These are phyloP conservation scores for Pammene aurita DNA, from an alignment of 2,888 invertebrate species.

Conservation along the genomic window DNA sequence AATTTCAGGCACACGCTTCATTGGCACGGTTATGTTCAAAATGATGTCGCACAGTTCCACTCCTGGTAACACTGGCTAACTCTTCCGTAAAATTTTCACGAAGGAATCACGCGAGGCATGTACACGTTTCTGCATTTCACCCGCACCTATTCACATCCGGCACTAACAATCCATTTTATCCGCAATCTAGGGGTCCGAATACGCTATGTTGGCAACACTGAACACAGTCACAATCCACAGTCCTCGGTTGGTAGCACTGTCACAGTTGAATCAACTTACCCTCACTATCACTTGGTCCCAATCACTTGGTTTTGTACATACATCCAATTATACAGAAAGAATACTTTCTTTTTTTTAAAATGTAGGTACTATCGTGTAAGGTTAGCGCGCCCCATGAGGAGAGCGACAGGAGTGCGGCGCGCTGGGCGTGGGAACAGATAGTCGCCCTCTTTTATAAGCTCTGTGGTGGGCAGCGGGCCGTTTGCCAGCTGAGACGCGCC, in stretches of 20 bases:
- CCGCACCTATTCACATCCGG: slow-evolving; percentile 29
- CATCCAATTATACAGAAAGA: slow-evolving; percentile 56
- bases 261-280: slow-evolving; percentile 73
- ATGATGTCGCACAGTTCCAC: slow-evolving; percentile 36
- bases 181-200: slow-evolving; percentile 58
- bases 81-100: slow-evolving; percentile 18
- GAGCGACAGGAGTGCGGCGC: slow-evolving; percentile 74
- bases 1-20: not conserved
- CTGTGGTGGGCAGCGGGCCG: slow-evolving; percentile 71
- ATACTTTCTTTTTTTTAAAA: slow-evolving; percentile 61
- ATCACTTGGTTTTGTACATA: slow-evolving; percentile 64
- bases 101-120: not conserved
- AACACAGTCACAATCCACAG: slow-evolving; percentile 76
- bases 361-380: slow-evolving; percentile 74
- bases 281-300: slow-evolving; percentile 83
- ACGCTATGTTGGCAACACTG: slow-evolving; percentile 66
- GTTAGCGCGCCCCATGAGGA: slow-evolving; percentile 82
- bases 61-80: slow-evolving; percentile 69
- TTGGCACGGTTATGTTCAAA: not conserved
- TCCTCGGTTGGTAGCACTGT: slow-evolving; percentile 67
- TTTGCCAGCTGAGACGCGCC: slow-evolving; percentile 63
- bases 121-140: slow-evolving; percentile 41
- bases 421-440: slow-evolving; percentile 75
- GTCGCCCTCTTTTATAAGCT: slow-evolving; percentile 80
- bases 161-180: slow-evolving; percentile 52